Conservation (phyloP, 2,113 vertebrate genomes). For the Campylomormyrus numenius region DNA sequence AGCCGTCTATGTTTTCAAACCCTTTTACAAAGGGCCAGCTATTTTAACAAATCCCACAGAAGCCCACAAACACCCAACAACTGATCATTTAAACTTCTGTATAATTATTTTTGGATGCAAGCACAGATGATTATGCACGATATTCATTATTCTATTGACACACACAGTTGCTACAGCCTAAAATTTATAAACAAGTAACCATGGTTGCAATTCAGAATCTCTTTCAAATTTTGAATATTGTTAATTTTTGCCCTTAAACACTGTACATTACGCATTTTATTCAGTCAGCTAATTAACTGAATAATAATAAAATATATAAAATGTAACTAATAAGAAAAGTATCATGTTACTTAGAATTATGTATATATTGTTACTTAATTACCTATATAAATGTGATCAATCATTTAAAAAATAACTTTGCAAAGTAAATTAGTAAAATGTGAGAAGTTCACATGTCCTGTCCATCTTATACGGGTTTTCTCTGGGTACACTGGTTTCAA, state of each 20-base stretch:
- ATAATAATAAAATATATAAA: neutral
- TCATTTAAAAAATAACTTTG: neutral
- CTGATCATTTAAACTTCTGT: conserved; percentile 50
- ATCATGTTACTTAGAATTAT: neutral
- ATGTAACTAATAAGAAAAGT: neutral
- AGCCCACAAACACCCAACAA: conserved; percentile 58
- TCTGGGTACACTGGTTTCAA: neutral
- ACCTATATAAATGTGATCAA: neutral
- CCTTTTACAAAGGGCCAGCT: conserved; percentile 41
- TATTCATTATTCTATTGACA: conserved; percentile 40
- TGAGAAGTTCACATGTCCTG: neutral
- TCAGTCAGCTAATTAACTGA: neutral
- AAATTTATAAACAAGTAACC: conserved; percentile 42
- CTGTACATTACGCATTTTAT: neutral
- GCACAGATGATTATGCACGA: conserved; percentile 52
- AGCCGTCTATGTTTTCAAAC: conserved; percentile 36
- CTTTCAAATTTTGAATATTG: neutral
- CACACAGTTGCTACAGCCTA: conserved; percentile 38
- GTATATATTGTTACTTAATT: neutral
- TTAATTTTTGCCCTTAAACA: neutral
- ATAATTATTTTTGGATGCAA: conserved; percentile 57
- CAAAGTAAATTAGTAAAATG: neutral
- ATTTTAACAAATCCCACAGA: conserved; percentile 60
- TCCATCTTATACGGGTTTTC: neutral
- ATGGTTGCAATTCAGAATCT: neutral